Evolutionary conservation across 1,140 invertebrate species (phyloP), one percentile per base, ranked within the genome.

Genomic region (Luehdorfia chinensis): DNA sequence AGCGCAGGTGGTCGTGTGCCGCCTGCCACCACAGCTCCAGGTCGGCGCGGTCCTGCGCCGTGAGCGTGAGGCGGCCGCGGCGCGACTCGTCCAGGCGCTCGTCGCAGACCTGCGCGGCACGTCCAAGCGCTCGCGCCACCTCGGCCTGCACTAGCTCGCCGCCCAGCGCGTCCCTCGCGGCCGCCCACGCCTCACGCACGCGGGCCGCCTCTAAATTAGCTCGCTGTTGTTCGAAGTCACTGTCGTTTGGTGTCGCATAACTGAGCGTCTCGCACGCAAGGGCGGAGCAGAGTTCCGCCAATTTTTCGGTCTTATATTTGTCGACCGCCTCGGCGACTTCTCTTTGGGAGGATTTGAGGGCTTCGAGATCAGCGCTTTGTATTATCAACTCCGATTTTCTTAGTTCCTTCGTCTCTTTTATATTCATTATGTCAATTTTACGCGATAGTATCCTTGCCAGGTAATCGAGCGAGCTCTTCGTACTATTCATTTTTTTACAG

Each of bases 81-180:
- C 87, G 88, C 11, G 88, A 87, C 34, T 63, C 70, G 44, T 86
- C 85, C 6, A 87, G 66, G 14, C 87, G 86, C 23, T 87, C 84
- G 48, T 91, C 91, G 59, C 92, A 93, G 7, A 90, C 75, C 55
- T 91, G 90, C 4, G 91, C 91, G 53, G 91, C 92, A 9, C 90
- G 87, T 41, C 88, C 87, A 51, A 94, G 88, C 2, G 93, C 91
- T 50, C 93, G 91, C 8, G 91, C 90, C 44, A 94, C 91, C 75
- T 94, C 93, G 0, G 91, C 90, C 59, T 93, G 92, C 7, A 93
- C 90, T 1, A 94, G 76, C 66, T 94, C 92, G 11, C 91, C 88
- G 56, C 91, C 92, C 1, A 94, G 90, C 0, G 90, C 90, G 64
- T 94, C 91, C 50, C 92, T 89, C 1, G 93, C 92, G 27, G 90